phyloP scores from a whole-genome alignment of 2,113 vertebrate genomes.

The Sturnira hondurensis region DNA sequence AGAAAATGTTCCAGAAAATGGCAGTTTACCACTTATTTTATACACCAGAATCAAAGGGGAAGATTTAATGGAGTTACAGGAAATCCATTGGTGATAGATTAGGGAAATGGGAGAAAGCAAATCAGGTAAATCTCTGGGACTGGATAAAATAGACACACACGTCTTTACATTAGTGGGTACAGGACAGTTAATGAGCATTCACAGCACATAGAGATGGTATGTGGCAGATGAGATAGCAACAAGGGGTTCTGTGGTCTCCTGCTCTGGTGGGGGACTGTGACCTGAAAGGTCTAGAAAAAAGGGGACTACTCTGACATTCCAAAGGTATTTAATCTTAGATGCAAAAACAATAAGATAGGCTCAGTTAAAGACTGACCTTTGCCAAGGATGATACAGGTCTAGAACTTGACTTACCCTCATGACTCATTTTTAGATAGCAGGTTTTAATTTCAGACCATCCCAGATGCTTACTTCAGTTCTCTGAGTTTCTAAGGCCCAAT shows the following conservation, averaged over 20 bases:
- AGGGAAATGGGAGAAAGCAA: not conserved
- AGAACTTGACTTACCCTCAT: not conserved
- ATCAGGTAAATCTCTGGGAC: not conserved
- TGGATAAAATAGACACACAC: not conserved
- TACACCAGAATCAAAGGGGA: not conserved
- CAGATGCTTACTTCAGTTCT: not conserved
- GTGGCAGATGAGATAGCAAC: too few species aligned
- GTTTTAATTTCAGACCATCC: not conserved
- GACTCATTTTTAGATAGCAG: not conserved
- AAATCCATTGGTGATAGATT: not conserved
- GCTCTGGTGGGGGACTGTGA: too few species aligned
- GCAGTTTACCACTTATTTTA: too few species aligned
- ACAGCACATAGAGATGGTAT: too few species aligned
- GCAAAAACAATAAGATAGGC: not conserved
- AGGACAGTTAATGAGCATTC: not conserved
- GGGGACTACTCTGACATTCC: too few species aligned
- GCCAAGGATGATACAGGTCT: not conserved
- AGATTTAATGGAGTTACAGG: not conserved
- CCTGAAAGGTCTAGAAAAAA: too few species aligned
- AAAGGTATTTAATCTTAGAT: too few species aligned
- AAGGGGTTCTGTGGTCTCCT: too few species aligned
- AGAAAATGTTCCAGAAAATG: too few species aligned
- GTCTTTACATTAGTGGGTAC: not conserved
- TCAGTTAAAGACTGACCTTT: not conserved
- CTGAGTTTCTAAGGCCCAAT: not conserved